phyloP scores from a whole-genome alignment of 2,797 vertebrate species.

The Tenualosa thibaudeaui region DNA sequence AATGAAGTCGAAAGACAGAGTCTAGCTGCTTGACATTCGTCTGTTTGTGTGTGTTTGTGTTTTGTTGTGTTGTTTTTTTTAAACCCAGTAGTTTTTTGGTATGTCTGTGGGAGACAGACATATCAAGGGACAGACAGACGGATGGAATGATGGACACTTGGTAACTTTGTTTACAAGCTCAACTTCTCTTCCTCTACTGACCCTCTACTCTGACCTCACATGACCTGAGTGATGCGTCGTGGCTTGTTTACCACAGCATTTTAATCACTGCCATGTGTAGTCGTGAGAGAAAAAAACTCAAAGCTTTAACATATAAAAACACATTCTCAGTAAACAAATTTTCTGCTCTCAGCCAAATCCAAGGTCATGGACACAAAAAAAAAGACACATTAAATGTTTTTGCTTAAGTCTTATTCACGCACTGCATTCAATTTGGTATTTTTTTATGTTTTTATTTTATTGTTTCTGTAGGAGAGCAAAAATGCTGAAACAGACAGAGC shows the following conservation, averaged over 20 bases:
- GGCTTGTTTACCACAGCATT: neutral
- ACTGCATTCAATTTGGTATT: neutral
- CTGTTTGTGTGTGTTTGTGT: constrained; percentile 33
- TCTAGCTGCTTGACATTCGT: constrained; percentile 35
- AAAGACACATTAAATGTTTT: neutral
- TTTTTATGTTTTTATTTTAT: neutral
- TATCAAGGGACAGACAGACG: neutral
- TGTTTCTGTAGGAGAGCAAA: neutral
- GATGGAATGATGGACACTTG: neutral
- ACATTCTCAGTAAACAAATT: neutral
- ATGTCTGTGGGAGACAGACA: constrained; percentile 28
- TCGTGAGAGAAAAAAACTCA: neutral
- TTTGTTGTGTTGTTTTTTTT: constrained; percentile 36
- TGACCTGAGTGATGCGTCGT: neutral
- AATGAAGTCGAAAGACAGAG: neutral
- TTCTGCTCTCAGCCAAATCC: neutral
- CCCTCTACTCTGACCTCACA: neutral
- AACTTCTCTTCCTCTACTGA: neutral
- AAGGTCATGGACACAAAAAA: neutral
- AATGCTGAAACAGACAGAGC: neutral
- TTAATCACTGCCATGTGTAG: neutral
- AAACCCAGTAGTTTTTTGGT: neutral
- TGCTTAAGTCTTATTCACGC: neutral
- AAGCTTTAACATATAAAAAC: neutral
- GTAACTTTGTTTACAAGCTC: neutral